A percentile compares a stretch with the other conserved stretches of the same genome.
phyloP scores from a whole-genome alignment of 2,888 invertebrate species.

The Gari tellinella region DNA sequence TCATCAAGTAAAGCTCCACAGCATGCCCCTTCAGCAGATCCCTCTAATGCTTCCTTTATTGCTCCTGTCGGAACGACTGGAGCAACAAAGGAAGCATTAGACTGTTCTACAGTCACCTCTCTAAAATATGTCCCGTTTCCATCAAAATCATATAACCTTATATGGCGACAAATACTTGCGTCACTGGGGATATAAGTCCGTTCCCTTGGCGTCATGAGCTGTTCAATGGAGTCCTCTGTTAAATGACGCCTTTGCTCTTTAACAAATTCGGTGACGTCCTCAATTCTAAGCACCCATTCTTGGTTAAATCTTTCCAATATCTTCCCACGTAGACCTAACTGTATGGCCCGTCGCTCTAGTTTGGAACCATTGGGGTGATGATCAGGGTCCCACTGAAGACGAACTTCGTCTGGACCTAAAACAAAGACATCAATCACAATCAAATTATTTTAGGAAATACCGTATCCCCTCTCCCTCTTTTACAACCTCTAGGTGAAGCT shows the following conservation, averaged over 20 bases:
- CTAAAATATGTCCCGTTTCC: background rate
- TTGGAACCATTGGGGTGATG: conserved; percentile 69
- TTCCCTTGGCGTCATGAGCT: conserved; percentile 61
- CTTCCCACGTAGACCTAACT: conserved; percentile 73
- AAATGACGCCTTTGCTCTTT: conserved; percentile 58
- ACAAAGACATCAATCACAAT: too few relatives aligned
- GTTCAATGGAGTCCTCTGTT: conserved; percentile 33
- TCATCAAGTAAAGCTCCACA: too few relatives aligned
- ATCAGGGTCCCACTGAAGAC: conserved; percentile 79
- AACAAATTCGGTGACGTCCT: conserved; percentile 76
- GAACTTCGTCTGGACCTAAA: conserved; percentile 47
- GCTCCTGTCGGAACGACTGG: too few relatives aligned
- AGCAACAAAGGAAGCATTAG: too few relatives aligned
- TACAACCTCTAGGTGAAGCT: too few relatives aligned
- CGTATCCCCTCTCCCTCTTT: too few relatives aligned
- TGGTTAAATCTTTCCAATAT: conserved; percentile 62
- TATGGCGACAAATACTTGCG: conserved; percentile 35
- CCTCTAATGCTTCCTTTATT: too few relatives aligned
- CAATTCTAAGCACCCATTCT: conserved; percentile 69
- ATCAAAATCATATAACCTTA: conserved; percentile 28
- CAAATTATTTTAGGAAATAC: too few relatives aligned
- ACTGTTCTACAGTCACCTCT: background rate
- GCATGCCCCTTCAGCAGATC: too few relatives aligned
- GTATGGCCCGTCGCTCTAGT: conserved; percentile 69
- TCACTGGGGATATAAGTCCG: conserved; percentile 49